Conservation (phyloP, 2,113 vertebrate genomes). For the Xenus cinereus region DNA sequence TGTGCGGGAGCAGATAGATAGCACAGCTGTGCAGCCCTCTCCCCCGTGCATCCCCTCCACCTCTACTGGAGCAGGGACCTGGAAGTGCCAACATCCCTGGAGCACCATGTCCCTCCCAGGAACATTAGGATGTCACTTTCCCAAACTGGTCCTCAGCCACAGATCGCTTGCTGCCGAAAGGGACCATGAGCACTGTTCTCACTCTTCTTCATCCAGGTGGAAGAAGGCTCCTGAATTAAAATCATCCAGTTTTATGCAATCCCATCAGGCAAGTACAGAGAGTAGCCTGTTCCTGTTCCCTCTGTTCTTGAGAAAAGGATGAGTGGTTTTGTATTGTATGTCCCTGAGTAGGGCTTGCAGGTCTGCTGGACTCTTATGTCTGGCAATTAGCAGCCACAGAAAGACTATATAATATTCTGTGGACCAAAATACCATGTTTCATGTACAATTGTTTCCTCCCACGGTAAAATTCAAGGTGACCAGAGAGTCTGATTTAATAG, state of each 20-base stretch:
- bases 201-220: background rate
- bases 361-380: background rate
- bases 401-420: background rate
- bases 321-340: background rate
- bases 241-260: background rate
- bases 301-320: background rate
- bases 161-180: background rate
- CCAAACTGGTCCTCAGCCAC: background rate
- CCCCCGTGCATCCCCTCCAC: background rate
- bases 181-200: background rate
- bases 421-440: background rate
- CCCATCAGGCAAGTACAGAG: fast-evolving
- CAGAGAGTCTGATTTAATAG: background rate
- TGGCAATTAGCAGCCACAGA: background rate
- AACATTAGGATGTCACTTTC: background rate
- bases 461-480: background rate
- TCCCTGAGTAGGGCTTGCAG: background rate
- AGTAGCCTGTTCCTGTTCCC: background rate
- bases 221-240: background rate
- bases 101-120: background rate
- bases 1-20: background rate
- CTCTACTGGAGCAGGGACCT: background rate
- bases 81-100: background rate
- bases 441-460: background rate
- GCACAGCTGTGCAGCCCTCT: background rate